These are phyloP conservation scores for Xenentodon cancila DNA, from an alignment of 2,797 vertebrate genomes.

Conservation along the genomic window DNA sequence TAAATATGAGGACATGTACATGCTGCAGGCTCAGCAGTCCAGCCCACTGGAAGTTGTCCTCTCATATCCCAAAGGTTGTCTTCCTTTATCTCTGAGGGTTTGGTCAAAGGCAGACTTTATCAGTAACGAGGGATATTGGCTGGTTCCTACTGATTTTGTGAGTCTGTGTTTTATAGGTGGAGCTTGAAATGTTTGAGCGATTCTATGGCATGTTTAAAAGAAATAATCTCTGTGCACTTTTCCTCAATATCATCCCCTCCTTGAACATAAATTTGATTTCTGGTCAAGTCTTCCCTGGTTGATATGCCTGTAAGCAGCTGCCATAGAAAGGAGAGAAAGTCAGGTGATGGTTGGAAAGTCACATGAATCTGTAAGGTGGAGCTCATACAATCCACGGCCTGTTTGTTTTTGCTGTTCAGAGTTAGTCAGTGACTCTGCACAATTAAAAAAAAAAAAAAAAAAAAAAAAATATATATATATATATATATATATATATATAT, in stretches of 20 bases:
- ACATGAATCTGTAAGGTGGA: slow-evolving; percentile 80
- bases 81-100: slow-evolving; percentile 59
- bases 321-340: slow-evolving; percentile 66
- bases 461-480: too few species aligned
- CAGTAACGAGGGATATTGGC: slow-evolving; percentile 45
- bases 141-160: slow-evolving; percentile 35
- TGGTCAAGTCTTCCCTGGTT: slow-evolving; percentile 50
- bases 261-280: slow-evolving; percentile 60
- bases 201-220: not conserved
- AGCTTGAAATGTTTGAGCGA: slow-evolving; percentile 34
- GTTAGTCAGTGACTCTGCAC: slow-evolving; percentile 38
- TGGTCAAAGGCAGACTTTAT: slow-evolving; percentile 59
- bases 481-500: too few species aligned
- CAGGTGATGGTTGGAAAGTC: slow-evolving; percentile 76
- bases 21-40: slow-evolving; percentile 21
- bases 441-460: slow-evolving; percentile 10
- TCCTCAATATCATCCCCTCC: slow-evolving; percentile 34
- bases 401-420: slow-evolving; percentile 65
- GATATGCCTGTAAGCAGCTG: slow-evolving; percentile 49
- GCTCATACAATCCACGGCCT: slow-evolving; percentile 66
- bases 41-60: slow-evolving; percentile 32
- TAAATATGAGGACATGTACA: slow-evolving; percentile 63
- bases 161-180: slow-evolving; percentile 17
- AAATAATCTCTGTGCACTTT: slow-evolving; percentile 21
- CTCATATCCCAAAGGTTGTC: slow-evolving; percentile 61